Percentiles rank a stretch among this genome's conserved stretches.
These are phyloP conservation scores for Macrophya alboannulata DNA, from an alignment of 2,888 invertebrate genomes.

Conservation along the genomic window DNA sequence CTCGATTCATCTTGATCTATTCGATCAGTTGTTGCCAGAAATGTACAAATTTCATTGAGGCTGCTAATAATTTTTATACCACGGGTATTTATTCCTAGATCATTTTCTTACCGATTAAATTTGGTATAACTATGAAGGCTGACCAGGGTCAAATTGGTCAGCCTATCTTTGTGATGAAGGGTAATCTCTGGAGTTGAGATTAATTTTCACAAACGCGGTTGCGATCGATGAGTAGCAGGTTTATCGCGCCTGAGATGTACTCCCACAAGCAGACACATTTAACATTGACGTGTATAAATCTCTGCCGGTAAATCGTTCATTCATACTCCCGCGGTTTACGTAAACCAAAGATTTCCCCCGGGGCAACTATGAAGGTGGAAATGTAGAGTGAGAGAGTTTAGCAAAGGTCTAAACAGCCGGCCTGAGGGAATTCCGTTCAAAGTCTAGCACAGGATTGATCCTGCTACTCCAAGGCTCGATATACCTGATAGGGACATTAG, in stretches of 20 bases:
- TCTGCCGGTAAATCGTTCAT: constrained; percentile 5
- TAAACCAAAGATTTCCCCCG: constrained; percentile 45
- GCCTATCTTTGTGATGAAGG: not conserved
- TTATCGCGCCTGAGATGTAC: not conserved
- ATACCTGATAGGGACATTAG: not conserved
- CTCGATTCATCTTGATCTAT: too few species aligned
- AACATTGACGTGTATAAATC: not conserved
- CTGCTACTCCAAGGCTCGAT: not conserved
- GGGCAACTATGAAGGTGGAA: not conserved
- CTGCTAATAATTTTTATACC: too few species aligned
- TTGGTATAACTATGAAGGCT: too few species aligned
- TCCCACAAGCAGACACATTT: not conserved
- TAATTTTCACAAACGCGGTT: not conserved
- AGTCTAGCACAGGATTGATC: not conserved
- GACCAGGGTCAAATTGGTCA: too few species aligned
- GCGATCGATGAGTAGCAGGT: not conserved
- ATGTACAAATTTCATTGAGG: too few species aligned
- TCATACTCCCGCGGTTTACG: constrained; percentile 16
- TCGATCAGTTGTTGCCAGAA: too few species aligned
- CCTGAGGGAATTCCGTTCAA: constrained; percentile 21
- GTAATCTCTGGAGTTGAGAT: not conserved
- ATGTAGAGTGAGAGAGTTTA: not conserved
- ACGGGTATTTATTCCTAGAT: too few species aligned
- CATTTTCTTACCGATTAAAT: too few species aligned
- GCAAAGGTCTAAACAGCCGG: not conserved